These are phyloP conservation scores for Phragmatobia fuliginosa DNA, from an alignment of 2,888 invertebrate species.

Conservation along the genomic window DNA sequence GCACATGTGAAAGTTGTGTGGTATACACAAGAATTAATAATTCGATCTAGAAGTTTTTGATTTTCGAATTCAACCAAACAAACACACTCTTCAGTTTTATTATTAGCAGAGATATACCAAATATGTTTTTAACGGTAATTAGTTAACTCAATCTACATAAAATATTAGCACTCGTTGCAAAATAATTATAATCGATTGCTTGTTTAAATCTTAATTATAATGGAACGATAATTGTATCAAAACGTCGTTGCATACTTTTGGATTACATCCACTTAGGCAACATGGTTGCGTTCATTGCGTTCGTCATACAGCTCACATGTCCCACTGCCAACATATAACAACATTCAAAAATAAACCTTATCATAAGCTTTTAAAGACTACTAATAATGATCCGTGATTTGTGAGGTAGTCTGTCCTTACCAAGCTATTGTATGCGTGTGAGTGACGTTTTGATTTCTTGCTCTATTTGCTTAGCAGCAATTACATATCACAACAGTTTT, in stretches of 20 bases:
- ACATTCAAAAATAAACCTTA: constrained; percentile 35
- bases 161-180: constrained; percentile 17
- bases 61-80: too few species aligned
- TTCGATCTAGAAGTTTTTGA: too few species aligned
- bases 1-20: not conserved
- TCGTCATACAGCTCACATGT: constrained; percentile 53
- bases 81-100: too few species aligned
- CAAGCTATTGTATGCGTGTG: constrained; percentile 58
- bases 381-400: constrained; percentile 16
- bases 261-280: constrained; percentile 67
- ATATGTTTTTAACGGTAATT: not conserved
- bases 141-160: not conserved
- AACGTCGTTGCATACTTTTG: constrained; percentile 62
- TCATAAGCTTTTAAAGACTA: constrained; percentile 29
- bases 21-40: too few species aligned
- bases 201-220: constrained; percentile 56
- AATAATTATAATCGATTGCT: constrained; percentile 30
- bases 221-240: constrained; percentile 61
- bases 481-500: constrained; percentile 69
- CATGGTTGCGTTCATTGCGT: constrained; percentile 57
- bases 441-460: constrained; percentile 74
- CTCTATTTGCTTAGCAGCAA: constrained; percentile 74
- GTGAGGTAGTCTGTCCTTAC: constrained; percentile 43
- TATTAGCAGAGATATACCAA: too few species aligned
- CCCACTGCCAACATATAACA: constrained; percentile 40